These are phyloP conservation scores for Cyprinella venusta DNA, from an alignment of 2,797 vertebrate species.

Conservation along the genomic window DNA sequence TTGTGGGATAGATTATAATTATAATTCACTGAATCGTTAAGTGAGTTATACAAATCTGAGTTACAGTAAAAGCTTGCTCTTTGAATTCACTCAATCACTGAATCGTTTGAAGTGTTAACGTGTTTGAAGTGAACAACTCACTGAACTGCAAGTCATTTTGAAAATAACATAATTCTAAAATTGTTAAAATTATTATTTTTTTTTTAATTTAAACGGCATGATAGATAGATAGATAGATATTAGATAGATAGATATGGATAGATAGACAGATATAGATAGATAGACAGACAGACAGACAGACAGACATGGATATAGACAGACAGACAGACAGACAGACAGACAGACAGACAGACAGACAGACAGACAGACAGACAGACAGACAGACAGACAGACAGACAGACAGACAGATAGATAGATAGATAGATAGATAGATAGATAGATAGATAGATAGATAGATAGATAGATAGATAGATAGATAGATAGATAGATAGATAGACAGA, in stretches of 20 bases:
- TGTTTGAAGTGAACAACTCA: neutral
- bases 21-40: neutral
- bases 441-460: neutral
- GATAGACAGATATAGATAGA: too few relatives aligned
- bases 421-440: neutral
- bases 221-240: too few relatives aligned
- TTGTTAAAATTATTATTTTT: too few relatives aligned
- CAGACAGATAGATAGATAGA: accelerated
- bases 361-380: accelerated
- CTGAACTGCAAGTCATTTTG: conserved; percentile 11
- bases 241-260: too few relatives aligned
- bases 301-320: too few relatives aligned
- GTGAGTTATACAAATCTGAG: neutral
- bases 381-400: neutral
- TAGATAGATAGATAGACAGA: neutral
- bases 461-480: neutral
- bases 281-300: too few relatives aligned
- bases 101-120: neutral
- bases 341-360: neutral
- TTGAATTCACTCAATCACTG: neutral
- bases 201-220: too few relatives aligned
- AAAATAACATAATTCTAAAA: too few relatives aligned
- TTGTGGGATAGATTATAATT: neutral
- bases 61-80: neutral
- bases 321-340: neutral